These are phyloP conservation scores for Pyrocoelia pectoralis DNA, from an alignment of 2,888 invertebrate species.

Conservation along the genomic window DNA sequence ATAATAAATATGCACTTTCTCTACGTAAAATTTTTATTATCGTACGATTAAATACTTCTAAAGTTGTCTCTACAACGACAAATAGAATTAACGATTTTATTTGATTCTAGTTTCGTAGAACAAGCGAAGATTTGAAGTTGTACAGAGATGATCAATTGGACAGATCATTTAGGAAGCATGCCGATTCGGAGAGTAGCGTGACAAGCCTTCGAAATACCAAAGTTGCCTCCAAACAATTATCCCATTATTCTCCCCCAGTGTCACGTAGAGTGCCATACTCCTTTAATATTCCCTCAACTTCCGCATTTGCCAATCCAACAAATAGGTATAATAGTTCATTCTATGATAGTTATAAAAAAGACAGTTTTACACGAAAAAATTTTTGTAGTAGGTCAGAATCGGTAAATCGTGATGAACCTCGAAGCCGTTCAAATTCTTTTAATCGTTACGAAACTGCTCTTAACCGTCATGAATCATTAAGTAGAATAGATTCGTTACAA, in stretches of 20 bases:
- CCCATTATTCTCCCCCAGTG: conserved; percentile 60
- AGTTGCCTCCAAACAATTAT: conserved; percentile 56
- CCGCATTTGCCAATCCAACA: conserved; percentile 52
- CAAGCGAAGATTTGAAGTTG: conserved; percentile 61
- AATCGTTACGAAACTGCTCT: conserved; percentile 55
- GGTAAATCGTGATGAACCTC: conserved; percentile 30
- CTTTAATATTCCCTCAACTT: conserved; percentile 61
- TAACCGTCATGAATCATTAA: conserved; percentile 59
- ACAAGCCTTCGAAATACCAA: conserved; percentile 52
- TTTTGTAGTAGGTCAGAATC: conserved; percentile 35
- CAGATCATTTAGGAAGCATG: conserved; percentile 57
- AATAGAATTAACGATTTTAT: background rate
- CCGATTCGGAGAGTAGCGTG: conserved; percentile 50
- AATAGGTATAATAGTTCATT: conserved; percentile 44
- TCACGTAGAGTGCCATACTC: conserved; percentile 55
- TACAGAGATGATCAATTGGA: conserved; percentile 62
- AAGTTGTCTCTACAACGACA: too few relatives aligned
- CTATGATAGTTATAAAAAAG: conserved; percentile 26
- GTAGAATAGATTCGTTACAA: conserved; percentile 62
- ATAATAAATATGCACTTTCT: too few relatives aligned
- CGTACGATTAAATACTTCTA: too few relatives aligned
- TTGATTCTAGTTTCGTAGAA: conserved; percentile 61
- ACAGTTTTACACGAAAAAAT: conserved; percentile 21
- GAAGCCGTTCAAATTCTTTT: conserved; percentile 43
- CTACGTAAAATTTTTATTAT: too few relatives aligned